Percentiles rank a stretch among this genome's conserved stretches.
These are phyloP conservation scores for Coenobita brevimanus DNA, from an alignment of 1,140 invertebrate genomes.

Conservation along the genomic window DNA sequence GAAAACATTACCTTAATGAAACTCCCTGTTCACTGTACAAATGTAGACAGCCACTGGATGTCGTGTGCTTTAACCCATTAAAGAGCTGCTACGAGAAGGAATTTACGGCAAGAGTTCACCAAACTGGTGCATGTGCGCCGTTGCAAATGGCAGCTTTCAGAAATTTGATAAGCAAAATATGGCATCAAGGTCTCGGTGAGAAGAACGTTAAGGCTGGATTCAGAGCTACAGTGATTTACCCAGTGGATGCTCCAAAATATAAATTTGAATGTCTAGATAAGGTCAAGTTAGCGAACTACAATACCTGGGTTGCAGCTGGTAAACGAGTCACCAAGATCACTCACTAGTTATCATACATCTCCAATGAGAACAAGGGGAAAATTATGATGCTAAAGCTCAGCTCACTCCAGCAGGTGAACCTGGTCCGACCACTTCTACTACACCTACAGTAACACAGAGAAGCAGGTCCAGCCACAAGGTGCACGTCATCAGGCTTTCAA, in stretches of 20 bases:
- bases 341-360: no score
- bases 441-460: no score
- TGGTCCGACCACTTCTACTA: no score
- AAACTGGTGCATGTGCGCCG: conserved; percentile 18
- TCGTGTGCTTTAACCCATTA: conserved; percentile 20
- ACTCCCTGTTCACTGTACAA: neutral
- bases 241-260: conserved; percentile 15
- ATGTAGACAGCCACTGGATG: conserved; percentile 26
- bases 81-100: conserved; percentile 32
- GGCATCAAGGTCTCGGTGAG: neutral
- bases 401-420: no score
- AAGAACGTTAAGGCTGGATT: conserved; percentile 25
- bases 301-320: neutral
- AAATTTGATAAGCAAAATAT: neutral
- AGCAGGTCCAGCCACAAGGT: no score
- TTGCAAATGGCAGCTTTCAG: neutral
- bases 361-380: no score
- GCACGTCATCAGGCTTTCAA: no score
- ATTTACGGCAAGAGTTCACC: neutral
- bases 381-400: no score
- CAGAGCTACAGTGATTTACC: conserved; percentile 4
- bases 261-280: neutral
- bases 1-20: neutral
- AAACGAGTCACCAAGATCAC: conserved; percentile 22
- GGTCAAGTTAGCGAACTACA: conserved; percentile 9